Percentiles rank a stretch among this genome's conserved stretches.
phyloP scores from a whole-genome alignment of 2,113 vertebrate genomes.

The Rattus norvegicus region GRCr8 NC_086028.1:24718001-24718500 shows the following conservation, averaged over 20 bases:
- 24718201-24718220: neutral
- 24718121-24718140: conserved; percentile 36
- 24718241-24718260: neutral
- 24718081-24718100: conserved; percentile 23
- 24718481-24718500: accelerated
- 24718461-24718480: neutral
- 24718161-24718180: neutral
- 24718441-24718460: neutral
- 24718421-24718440: neutral
- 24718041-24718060: neutral
- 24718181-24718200: conserved; percentile 14
- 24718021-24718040: neutral
- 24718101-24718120: neutral
- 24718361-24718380: neutral
- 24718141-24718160: neutral
- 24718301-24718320: neutral
- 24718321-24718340: neutral
- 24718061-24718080: neutral
- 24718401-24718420: neutral
- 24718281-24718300: neutral
- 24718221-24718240: too few species aligned
- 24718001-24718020: neutral
- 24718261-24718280: neutral
- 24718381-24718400: neutral
- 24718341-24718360: neutral